Evolutionary conservation across 2,113 vertebrate genomes (phyloP).

Genomic region (Podarcis cretensis): DNA sequence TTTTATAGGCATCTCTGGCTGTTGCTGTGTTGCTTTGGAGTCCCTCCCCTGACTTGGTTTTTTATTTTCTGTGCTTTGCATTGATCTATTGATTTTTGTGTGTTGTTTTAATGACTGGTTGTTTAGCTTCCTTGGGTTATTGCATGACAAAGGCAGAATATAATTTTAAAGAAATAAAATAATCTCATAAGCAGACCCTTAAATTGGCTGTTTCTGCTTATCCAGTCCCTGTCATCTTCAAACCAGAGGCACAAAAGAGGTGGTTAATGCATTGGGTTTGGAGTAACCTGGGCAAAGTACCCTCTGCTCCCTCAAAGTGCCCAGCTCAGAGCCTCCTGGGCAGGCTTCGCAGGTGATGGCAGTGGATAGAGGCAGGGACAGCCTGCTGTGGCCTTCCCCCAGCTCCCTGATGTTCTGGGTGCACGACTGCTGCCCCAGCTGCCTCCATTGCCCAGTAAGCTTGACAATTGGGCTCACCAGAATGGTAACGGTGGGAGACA

Average conservation of each 20-base stretch:
- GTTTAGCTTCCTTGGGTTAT: not conserved
- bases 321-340: not conserved
- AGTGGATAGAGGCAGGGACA: not conserved
- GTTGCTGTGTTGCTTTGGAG: not conserved
- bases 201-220: not conserved
- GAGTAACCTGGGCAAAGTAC: not conserved
- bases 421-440: not conserved
- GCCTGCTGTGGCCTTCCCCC: not conserved
- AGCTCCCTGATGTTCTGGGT: not conserved
- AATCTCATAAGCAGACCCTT: not conserved
- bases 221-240: not conserved
- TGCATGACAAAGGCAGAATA: not conserved
- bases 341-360: not conserved
- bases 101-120: not conserved
- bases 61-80: not conserved
- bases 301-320: not conserved
- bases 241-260: not conserved
- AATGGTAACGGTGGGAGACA: not conserved
- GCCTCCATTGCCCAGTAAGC: not conserved
- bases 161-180: not conserved
- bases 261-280: not conserved
- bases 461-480: not conserved
- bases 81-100: not conserved
- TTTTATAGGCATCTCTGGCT: not conserved
- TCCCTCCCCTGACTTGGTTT: not conserved